Base-by-base conservation (phyloP, 2,113 vertebrate genomes). In the Hippotragus niger region DNA sequence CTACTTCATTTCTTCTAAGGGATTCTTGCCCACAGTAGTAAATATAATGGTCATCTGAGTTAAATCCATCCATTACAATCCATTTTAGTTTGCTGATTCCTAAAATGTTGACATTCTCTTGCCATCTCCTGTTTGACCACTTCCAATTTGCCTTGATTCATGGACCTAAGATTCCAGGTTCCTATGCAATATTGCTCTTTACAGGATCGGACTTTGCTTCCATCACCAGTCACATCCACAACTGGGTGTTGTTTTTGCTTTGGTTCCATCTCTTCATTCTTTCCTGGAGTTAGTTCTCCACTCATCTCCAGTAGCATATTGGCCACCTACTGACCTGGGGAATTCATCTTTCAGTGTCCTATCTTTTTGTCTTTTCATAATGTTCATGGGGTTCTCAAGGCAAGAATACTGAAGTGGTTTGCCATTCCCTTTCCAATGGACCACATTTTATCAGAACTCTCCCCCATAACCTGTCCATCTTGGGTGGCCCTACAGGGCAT, bases 121-220 rank as follows among this genome's bases (percentile, higher is more conserved):
- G 64, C 64, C 64, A 11, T 67, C n/a, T 36, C 64, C 64, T 67
- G 4, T 36, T 36, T 67, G 33, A 36, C 64, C 8, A 21, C 33
- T 67, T 67, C 64, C 8, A 36, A 19, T 36, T 36, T 36, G 16
- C 64, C 33, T 67, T 67, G 17, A 67, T 67, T 67, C 33, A 67
- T 67, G n/a, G 33, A 36, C 64, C 64, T 67, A 10, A 67, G 33
- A 67, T 10, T 67, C 64, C 33, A 36, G 8, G 33, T 67, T 67
- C n/a, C 2, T 36, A 67, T 36, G 64, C 33, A 21, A 11, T 67
- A 67, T 67, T 67, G 17, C n/a, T 67, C 17, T 5, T 21, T 36
- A 21, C 2, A 11, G 17, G 8, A 67, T 67, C 0, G 0, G 17
- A 21, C n/a, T 10, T 67, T 36, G 33, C 64, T 21, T 36, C n/a